Conservation (phyloP, 2,888 invertebrate species). For the Scaptomyza reducta region DNA sequence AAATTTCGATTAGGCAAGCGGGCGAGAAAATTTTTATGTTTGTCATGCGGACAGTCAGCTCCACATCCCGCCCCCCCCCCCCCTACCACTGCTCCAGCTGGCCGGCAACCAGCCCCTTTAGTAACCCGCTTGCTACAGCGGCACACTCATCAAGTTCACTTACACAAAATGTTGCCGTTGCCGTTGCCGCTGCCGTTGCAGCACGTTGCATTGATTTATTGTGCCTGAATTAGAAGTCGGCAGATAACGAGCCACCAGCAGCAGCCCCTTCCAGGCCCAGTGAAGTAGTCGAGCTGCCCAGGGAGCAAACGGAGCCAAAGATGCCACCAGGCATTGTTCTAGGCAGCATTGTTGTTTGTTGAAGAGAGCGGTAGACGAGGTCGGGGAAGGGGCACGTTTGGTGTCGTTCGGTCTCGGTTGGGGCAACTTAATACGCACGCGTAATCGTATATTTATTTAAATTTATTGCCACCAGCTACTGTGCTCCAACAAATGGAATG, state of each 20-base stretch:
- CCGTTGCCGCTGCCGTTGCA: conserved; percentile 71
- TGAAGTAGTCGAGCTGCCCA: conserved; percentile 10
- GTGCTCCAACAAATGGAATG: conserved; percentile 34
- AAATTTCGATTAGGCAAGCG: conserved; percentile 75
- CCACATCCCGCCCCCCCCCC: conserved; percentile 3
- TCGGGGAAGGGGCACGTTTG: neutral
- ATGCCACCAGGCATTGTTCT: conserved; percentile 63
- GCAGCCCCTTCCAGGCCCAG: conserved; percentile 36
- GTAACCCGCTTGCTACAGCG: conserved; percentile 5
- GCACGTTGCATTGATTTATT: conserved; percentile 80
- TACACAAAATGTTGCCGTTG: conserved; percentile 74
- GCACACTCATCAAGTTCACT: conserved; percentile 73
- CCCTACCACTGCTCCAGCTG: neutral
- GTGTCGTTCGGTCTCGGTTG: conserved; percentile 38
- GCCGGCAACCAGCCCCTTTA: neutral
- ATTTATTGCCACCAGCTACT: conserved; percentile 76
- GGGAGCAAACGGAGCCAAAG: conserved; percentile 22
- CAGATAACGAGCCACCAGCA: conserved; percentile 73
- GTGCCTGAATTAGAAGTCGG: conserved; percentile 78
- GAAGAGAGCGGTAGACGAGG: neutral
- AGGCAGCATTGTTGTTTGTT: conserved; percentile 34
- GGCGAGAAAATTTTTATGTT: conserved; percentile 64
- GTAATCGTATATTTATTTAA: conserved; percentile 81
- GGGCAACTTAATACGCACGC: conserved; percentile 80
- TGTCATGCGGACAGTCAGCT: conserved; percentile 52